These are phyloP conservation scores for Clarias fuscus DNA, from an alignment of 2,797 vertebrate species.

Conservation along the genomic window DNA sequence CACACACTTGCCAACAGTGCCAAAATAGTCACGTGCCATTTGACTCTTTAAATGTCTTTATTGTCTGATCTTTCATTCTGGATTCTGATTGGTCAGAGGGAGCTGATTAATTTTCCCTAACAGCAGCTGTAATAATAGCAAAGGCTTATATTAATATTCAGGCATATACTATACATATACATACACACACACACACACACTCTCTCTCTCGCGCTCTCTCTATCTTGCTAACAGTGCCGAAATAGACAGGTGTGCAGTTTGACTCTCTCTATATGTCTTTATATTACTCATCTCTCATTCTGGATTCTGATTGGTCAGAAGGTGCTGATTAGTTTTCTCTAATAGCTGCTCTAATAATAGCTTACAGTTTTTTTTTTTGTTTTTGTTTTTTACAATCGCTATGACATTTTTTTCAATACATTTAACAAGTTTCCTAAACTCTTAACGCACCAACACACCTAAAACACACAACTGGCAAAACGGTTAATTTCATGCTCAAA, in stretches of 20 bases:
- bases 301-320: not conserved
- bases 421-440: too few species aligned
- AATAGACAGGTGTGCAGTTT: not conserved
- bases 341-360: not conserved
- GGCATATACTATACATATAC: too few species aligned
- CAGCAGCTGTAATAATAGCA: not conserved
- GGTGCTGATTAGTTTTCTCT: not conserved
- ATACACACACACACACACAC: not conserved
- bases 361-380: too few species aligned
- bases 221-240: conserved; percentile 36
- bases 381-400: too few species aligned
- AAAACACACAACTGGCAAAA: too few species aligned
- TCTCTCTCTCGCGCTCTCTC: conserved; percentile 21
- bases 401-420: too few species aligned
- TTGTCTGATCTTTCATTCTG: not conserved
- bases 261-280: not conserved
- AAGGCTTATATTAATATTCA: too few species aligned
- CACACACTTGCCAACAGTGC: conserved; percentile 51
- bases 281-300: not conserved
- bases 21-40: not conserved
- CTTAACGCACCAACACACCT: too few species aligned
- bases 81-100: not conserved
- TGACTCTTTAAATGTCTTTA: not conserved
- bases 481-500: too few species aligned
- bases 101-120: not conserved